Conservation (phyloP, 2,888 invertebrate genomes). For the Agrochola litura region DNA sequence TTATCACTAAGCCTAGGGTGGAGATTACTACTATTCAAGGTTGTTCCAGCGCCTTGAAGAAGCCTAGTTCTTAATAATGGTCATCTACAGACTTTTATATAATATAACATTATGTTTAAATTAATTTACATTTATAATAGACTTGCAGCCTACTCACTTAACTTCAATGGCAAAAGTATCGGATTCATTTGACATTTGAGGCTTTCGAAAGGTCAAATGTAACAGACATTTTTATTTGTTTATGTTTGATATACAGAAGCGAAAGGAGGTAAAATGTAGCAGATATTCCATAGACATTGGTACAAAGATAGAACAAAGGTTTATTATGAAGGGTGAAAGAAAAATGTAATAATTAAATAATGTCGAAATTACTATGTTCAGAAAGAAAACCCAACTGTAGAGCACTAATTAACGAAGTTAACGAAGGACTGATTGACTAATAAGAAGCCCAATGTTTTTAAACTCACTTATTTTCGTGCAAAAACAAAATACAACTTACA, state of each 20-base stretch:
- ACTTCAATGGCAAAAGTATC: constrained; percentile 32
- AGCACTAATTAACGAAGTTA: too few relatives aligned
- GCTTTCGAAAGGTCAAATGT: constrained; percentile 35
- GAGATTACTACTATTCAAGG: neutral
- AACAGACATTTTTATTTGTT: constrained; percentile 4
- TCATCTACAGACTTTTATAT: constrained; percentile 2
- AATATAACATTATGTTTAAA: constrained; percentile 2
- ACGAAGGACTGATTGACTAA: too few relatives aligned
- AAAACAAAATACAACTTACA: too few relatives aligned
- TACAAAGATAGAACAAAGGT: too few relatives aligned
- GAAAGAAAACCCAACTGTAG: too few relatives aligned
- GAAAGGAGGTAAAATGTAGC: constrained; percentile 27
- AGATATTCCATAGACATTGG: too few relatives aligned
- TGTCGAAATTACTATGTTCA: too few relatives aligned
- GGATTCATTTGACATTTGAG: constrained; percentile 49
- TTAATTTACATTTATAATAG: constrained; percentile 44
- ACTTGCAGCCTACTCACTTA: constrained; percentile 40
- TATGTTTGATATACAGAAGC: constrained; percentile 29
- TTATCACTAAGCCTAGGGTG: neutral
- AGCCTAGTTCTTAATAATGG: neutral
- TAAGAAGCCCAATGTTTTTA: too few relatives aligned
- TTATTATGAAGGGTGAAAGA: too few relatives aligned
- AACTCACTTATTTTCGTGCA: too few relatives aligned
- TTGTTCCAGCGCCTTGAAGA: neutral
- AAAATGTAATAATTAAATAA: too few relatives aligned